Evolutionary conservation across 2,113 vertebrate species (phyloP).

Genomic region (Ciconia stormi): DNA sequence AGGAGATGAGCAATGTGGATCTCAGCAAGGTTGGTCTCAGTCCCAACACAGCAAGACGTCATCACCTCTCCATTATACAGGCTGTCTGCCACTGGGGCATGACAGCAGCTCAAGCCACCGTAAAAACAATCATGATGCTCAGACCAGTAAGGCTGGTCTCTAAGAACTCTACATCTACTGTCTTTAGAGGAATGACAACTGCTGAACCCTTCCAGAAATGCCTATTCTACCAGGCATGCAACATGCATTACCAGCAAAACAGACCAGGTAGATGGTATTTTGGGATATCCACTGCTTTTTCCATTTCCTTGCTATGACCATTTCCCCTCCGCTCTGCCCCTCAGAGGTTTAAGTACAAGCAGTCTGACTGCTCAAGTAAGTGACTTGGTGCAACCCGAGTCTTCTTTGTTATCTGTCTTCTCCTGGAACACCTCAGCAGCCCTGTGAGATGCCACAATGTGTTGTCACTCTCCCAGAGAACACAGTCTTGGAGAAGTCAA

Average conservation of each 20-base stretch:
- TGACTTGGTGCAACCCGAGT: neutral
- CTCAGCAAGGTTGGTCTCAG: neutral
- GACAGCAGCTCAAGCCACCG: neutral
- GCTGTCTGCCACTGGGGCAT: neutral
- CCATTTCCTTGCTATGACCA: neutral
- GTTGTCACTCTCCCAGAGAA: neutral
- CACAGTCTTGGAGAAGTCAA: neutral
- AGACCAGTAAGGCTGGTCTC: neutral
- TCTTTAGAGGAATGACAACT: neutral
- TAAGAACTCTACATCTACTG: neutral
- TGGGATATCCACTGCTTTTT: neutral
- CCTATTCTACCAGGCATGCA: neutral
- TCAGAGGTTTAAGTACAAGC: neutral
- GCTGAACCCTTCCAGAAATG: neutral
- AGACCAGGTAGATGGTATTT: neutral
- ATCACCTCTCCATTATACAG: neutral
- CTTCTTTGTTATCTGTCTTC: neutral
- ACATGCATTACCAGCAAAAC: neutral
- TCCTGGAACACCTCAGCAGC: neutral
- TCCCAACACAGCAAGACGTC: rapidly evolving
- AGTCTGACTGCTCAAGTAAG: neutral
- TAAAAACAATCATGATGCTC: rapidly evolving
- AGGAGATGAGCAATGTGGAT: rapidly evolving
- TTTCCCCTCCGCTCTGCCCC: neutral
- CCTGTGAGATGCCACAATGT: rapidly evolving